These are phyloP conservation scores for Anastatus disparis DNA, from an alignment of 1,140 invertebrate genomes.

Conservation along the genomic window DNA sequence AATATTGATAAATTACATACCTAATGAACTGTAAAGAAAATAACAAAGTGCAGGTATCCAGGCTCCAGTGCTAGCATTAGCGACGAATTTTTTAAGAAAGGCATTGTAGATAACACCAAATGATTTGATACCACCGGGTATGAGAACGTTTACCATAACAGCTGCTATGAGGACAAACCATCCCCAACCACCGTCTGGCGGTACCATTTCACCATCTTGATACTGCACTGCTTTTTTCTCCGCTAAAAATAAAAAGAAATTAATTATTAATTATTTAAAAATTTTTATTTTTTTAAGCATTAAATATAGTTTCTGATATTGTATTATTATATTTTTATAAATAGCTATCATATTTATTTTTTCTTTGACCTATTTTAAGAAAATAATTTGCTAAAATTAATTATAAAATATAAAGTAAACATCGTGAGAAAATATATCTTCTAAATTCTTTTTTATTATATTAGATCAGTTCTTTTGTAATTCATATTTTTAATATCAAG, in stretches of 20 bases:
- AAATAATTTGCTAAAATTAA: too few species aligned
- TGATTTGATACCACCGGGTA: constrained; percentile 87
- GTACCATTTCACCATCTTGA: constrained; percentile 66
- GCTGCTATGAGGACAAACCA: constrained; percentile 85
- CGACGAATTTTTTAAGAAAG: constrained; percentile 80
- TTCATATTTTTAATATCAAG: too few species aligned
- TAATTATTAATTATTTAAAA: too few species aligned
- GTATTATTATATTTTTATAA: too few species aligned
- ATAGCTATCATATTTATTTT: too few species aligned
- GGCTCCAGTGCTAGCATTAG: constrained; percentile 76
- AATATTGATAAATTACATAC: constrained; percentile 61
- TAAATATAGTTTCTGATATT: too few species aligned
- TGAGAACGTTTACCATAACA: constrained; percentile 83
- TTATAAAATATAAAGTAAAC: too few species aligned
- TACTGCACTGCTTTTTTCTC: constrained; percentile 37
- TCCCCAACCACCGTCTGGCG: constrained; percentile 81
- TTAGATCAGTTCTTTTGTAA: too few species aligned
- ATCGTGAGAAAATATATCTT: too few species aligned
- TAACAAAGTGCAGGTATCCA: constrained; percentile 88
- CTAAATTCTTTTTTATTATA: too few species aligned
- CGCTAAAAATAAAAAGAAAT: background rate
- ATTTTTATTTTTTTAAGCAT: too few species aligned
- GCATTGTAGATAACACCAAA: constrained; percentile 86
- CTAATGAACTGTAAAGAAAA: constrained; percentile 86
- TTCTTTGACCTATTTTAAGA: too few species aligned